phyloP scores from a whole-genome alignment of 1,140 invertebrate genomes.

The Galendromus occidentalis region DNA sequence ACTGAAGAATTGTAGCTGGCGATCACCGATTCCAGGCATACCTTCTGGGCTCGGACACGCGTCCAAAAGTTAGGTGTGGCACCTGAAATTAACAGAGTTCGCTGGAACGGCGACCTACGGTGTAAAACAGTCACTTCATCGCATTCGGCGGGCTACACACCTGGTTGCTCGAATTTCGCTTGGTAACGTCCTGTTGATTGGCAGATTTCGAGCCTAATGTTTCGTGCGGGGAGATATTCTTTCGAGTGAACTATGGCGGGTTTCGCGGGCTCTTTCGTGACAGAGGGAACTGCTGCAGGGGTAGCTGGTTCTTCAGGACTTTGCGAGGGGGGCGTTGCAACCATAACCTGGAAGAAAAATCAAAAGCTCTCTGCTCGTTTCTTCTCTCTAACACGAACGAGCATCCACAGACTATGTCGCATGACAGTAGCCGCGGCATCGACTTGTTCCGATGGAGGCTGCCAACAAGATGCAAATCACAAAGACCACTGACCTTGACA shows the following conservation, averaged over 20 bases:
- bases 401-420: neutral
- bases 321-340: neutral
- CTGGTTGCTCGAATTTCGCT: slow-evolving; percentile 9
- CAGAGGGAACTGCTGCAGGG: neutral
- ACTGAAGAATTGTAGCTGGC: slow-evolving; percentile 51
- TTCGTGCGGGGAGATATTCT: neutral
- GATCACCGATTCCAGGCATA: slow-evolving; percentile 62
- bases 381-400: too few relatives aligned
- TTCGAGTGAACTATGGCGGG: neutral
- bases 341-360: neutral
- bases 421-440: too few relatives aligned
- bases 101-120: too few relatives aligned
- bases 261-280: neutral
- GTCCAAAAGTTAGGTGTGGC: slow-evolving; percentile 47
- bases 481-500: slow-evolving; percentile 47
- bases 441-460: neutral
- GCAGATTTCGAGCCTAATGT: neutral
- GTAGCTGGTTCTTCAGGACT: neutral
- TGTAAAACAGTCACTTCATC: too few relatives aligned
- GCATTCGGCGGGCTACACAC: too few relatives aligned
- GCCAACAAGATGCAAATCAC: slow-evolving; percentile 24
- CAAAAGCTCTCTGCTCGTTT: too few relatives aligned
- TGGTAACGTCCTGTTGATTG: slow-evolving; percentile 1
- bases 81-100: neutral
- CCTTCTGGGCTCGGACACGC: slow-evolving; percentile 43